Base-by-base conservation (phyloP, 2,888 invertebrate species). In the Cryptocheilus praepositus region DNA sequence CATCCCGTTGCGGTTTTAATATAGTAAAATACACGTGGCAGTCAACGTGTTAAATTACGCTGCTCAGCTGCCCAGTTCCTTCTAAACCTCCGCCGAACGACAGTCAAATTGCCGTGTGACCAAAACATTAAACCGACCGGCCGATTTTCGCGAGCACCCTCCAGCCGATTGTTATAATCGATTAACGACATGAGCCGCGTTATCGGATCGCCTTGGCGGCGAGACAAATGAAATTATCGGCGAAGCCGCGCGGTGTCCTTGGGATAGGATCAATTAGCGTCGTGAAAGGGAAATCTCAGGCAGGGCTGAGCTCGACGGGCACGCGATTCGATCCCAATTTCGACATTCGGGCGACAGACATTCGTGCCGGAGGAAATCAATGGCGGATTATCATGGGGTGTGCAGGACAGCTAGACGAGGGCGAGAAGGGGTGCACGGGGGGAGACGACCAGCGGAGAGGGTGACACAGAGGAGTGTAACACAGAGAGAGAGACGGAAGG, bases 201-300 rank as follows among this genome's bases (percentile, higher is more conserved):
- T 19, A 52, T 21, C 52, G 21, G 49, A 52, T 21, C 22, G 22
- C 19, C 15, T 21, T 19, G 15, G 22, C 52, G 22, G 22, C 52
- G 22, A 52, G 18, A 18, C 22, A 67, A 71, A 67, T 68, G 64
- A 77, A 73, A 73, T 77, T 75, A 76, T 71, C 73, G 46, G 56
- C 63, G 60, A 51, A 18, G 46, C 45, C 49, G 22, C 44, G 18
- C 67, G 44, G 68, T 63, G 49, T 49, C n/a, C 60, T 51, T 36
- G 60, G 61, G 72, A 77, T 67, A 66, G 65, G 74, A 77, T 76
- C 70, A 77, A 77, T 78, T 72, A 74, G 71, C 68, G 56, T 62
- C 58, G 60, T 73, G 67, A 64, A 77, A 76, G 76, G 69, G 74
- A 67, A 70, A 70, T 67, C 53, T 46, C 18, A 54, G 54, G 56